Evolutionary conservation across 2,113 vertebrate species (phyloP), one percentile per base, ranked within the genome.

Genomic region (Oryctolagus cuniculus): DNA sequence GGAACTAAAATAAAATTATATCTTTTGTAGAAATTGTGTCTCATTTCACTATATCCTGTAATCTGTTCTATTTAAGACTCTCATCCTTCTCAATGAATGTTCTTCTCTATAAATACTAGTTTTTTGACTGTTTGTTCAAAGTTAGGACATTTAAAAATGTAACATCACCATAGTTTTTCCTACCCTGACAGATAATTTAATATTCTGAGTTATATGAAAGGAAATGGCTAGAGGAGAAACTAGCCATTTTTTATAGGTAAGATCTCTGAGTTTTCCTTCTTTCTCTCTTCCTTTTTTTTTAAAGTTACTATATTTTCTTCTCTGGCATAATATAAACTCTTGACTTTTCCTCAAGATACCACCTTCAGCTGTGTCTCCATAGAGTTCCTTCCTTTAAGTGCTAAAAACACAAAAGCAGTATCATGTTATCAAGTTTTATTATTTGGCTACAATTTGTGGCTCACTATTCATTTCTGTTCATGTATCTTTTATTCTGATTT

Each of bases 391-490:
- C 73, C 25, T 95, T 92, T 77, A 90, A 88, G 34, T 51, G 51
- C 8, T 63, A 9, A 82, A 88, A 31, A 86, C 66, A 86, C 2
- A 87, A 69, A 93, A 90, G 27, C 4, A 8, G 9, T n/a, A 69
- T n/a, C 38, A 92, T 91, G 82, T 93, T 83, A 96, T 88, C 78
- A 89, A 83, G 34, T 25, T 89, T 90, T 93, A 8, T 78, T 73
- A 61, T 79, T 87, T 86, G 58, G 29, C 61, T 25, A 70, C 94
- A 81, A 94, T 90, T 87, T 80, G 61, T 92, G 87, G 15, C 44
- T 91, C 64, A 10, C 29, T 90, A 51, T 89, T 90, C 15, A 82
- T 79, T 96, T 91, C 31, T 95, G 38, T 79, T 64, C 13, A 16
- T 75, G 3, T 22, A 67, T 5, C 13, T 88, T 79, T 91, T 63